phyloP scores from a whole-genome alignment of 2,797 vertebrate genomes.

The Clamator glandarius region DNA sequence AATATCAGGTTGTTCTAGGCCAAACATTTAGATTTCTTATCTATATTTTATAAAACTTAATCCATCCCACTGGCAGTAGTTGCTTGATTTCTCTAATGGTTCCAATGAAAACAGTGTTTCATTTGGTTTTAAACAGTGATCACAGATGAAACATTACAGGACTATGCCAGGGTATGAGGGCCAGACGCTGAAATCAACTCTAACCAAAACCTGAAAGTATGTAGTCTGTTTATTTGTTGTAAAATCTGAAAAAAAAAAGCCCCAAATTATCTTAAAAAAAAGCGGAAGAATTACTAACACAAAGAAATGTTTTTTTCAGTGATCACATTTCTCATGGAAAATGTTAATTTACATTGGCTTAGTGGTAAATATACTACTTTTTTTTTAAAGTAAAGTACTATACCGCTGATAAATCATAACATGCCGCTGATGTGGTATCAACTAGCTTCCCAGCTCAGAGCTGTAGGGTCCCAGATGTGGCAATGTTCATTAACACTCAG shows the following conservation, averaged over 20 bases:
- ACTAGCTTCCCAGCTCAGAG: not conserved
- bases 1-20: slow-evolving; percentile 26
- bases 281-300: not conserved
- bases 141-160: slow-evolving; percentile 17
- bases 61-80: slow-evolving; percentile 17
- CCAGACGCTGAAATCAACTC: not conserved
- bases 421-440: not conserved
- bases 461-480: not conserved
- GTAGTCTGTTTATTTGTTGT: not conserved
- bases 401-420: not conserved
- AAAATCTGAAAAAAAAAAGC: not conserved
- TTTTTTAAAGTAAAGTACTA: not conserved
- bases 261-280: not conserved
- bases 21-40: slow-evolving; percentile 47
- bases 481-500: not conserved
- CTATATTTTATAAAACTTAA: slow-evolving; percentile 53
- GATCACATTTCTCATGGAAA: not conserved
- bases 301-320: not conserved
- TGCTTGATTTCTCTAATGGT: slow-evolving; percentile 27
- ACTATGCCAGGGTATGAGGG: not conserved
- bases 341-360: not conserved
- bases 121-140: slow-evolving; percentile 35
- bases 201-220: slow-evolving; percentile 34
- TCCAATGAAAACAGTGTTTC: slow-evolving; percentile 54
- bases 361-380: not conserved